Evolutionary conservation across 2,888 invertebrate genomes (phyloP).

Genomic region (Leptodirus hochenwartii): DNA sequence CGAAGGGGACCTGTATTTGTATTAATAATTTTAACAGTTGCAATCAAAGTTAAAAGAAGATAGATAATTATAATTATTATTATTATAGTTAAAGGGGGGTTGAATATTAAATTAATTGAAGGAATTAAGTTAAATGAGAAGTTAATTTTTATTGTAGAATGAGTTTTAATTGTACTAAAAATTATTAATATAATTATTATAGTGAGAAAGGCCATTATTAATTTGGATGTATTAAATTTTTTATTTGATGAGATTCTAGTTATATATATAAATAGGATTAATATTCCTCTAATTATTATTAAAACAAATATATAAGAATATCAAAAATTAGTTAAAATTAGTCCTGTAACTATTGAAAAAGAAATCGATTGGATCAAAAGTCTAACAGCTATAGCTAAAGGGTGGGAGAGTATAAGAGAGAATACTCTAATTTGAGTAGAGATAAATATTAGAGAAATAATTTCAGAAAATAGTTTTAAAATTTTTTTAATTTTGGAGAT

Average conservation of each 20-base stretch:
- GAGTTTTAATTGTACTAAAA: no score
- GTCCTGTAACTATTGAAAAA: constrained; percentile 29
- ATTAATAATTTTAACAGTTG: constrained; percentile 38
- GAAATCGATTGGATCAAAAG: constrained; percentile 34
- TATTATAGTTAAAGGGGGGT: constrained; percentile 31
- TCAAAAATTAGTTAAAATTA: constrained; percentile 34
- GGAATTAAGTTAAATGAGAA: no score
- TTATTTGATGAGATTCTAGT: constrained; percentile 42
- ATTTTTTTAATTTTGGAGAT: constrained; percentile 55
- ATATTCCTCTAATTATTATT: constrained; percentile 41
- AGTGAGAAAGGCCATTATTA: constrained; percentile 12
- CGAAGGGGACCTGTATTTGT: constrained; percentile 35
- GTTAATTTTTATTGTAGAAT: no score
- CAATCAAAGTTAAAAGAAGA: constrained; percentile 38
- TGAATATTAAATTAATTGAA: constrained; percentile 36
- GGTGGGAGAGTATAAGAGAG: no score
- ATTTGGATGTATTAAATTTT: constrained; percentile 26
- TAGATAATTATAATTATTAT: constrained; percentile 37
- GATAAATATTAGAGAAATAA: constrained; percentile 24
- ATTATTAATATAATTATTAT: constrained; percentile 16
- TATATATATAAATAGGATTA: constrained; percentile 47
- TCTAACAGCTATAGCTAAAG: constrained; percentile 34
- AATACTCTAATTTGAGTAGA: constrained; percentile 28
- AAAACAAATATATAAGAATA: constrained; percentile 42
- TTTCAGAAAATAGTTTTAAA: constrained; percentile 39